Evolutionary conservation across 1,140 invertebrate species (phyloP), one percentile per base, ranked within the genome.

Genomic region (Dreissena rostriformis): DNA sequence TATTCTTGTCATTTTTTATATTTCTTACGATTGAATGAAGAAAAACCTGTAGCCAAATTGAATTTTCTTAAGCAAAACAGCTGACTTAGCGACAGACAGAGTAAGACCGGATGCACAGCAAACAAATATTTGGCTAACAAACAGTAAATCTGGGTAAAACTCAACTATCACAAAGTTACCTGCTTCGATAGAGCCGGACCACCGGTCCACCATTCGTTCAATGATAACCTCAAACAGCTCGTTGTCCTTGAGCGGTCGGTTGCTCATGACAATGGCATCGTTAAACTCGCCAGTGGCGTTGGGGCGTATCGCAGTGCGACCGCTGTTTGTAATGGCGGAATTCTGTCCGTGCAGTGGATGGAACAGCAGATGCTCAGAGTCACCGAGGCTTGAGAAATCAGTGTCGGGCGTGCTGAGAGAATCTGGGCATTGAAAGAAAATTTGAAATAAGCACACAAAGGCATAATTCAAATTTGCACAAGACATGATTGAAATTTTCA

Each of bases 161-260:
- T n/a, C 68, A 28, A 80, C 61, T 61, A 63, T 29, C 28, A 15
- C n/a, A n/a, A 39, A 68, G 87, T 88, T 91, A 96, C 96, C 96
- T 86, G 96, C 96, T 95, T 98, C 97, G 71, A 98, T 96, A 73
- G 97, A 97, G 29, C 97, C 97, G 49, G 96, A 97, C 97, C 97
- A 98, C 79, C 97, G 95, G 85, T 97, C 97, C 22, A 98, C 97
- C 95, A 98, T 97, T 89, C 96, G 96, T 90, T 98, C 98, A 84
- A 99, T 96, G 67, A 96, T 95, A 52, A 99, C 96, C 93, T 98
- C 97, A 92, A 99, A 99, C 92, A 99, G 95, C 93, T 99, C 98
- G 22, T 97, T 97, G 88, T 98, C 97, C 22, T 96, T 95, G 39
- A 99, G 92, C 0, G 97, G 96, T 68, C 98, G 94, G 93, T 96